phyloP scores from a whole-genome alignment of 2,888 invertebrate genomes.

The Pachymerium ferrugineum region DNA sequence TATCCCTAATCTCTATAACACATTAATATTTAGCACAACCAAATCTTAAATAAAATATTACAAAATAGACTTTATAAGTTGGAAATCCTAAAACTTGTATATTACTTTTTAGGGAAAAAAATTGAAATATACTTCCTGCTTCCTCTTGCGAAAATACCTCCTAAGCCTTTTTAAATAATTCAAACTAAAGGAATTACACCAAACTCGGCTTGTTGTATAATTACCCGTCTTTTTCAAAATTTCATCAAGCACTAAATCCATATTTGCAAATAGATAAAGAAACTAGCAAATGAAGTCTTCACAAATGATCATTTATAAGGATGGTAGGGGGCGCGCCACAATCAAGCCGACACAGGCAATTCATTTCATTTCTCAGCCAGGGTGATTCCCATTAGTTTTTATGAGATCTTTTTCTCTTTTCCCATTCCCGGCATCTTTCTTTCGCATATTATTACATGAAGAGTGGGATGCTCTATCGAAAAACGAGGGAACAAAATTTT shows the following conservation, averaged over 20 bases:
- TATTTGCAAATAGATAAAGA: constrained; percentile 21
- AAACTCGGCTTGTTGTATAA: background rate
- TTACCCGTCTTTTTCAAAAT: background rate
- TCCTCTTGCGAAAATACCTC: too few species aligned
- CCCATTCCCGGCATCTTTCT: background rate
- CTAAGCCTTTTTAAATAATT: too few species aligned
- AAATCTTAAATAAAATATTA: too few species aligned
- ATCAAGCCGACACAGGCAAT: constrained; percentile 21
- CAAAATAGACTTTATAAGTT: too few species aligned
- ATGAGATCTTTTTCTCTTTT: constrained; percentile 14
- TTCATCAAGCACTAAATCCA: constrained; percentile 18
- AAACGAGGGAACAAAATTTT: constrained; percentile 18
- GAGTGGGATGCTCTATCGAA: background rate
- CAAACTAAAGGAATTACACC: background rate
- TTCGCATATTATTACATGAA: background rate
- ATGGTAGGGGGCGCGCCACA: background rate
- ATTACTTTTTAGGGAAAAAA: too few species aligned
- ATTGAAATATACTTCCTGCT: too few species aligned
- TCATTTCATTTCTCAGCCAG: constrained; percentile 21
- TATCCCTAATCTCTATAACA: too few species aligned
- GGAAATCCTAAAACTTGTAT: too few species aligned
- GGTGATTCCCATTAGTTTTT: constrained; percentile 21
- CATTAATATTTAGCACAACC: too few species aligned
- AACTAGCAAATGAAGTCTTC: constrained; percentile 11
- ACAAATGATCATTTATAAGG: constrained; percentile 21